phyloP scores from a whole-genome alignment of 2,113 vertebrate genomes.

The Dolichotis patagonum region DNA sequence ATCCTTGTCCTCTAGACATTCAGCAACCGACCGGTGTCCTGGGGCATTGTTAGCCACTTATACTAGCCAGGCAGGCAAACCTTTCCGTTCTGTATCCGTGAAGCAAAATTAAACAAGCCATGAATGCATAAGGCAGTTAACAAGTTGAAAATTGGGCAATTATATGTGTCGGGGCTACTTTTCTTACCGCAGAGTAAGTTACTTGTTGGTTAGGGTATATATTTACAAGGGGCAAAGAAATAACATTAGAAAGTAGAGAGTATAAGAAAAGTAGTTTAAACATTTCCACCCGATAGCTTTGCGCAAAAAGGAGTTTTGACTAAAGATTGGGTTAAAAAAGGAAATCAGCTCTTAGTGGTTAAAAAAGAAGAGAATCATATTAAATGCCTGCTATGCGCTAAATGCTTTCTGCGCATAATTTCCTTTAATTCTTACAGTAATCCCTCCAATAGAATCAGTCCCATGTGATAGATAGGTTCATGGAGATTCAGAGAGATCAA shows the following conservation, averaged over 20 bases:
- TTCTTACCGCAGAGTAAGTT: not conserved
- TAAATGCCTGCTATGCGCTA: not conserved
- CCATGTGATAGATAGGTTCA: not conserved
- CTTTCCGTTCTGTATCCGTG: not conserved
- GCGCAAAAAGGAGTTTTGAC: not conserved
- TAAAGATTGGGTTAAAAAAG: not conserved
- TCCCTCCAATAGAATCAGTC: not conserved
- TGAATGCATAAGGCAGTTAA: constrained; percentile 2
- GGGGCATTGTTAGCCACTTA: not conserved
- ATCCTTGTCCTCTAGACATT: not conserved
- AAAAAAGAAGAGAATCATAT: not conserved
- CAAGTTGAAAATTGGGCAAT: not conserved
- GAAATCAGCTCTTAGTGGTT: not conserved
- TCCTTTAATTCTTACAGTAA: not conserved
- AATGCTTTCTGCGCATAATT: not conserved
- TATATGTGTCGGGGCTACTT: not conserved
- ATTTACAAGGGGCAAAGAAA: not conserved
- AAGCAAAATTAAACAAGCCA: not conserved
- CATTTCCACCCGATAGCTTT: constrained; percentile 23
- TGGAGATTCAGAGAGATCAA: constrained; percentile 5
- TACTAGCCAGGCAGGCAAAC: not conserved
- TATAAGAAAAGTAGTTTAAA: not conserved
- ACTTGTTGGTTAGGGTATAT: not conserved
- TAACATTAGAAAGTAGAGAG: not conserved
- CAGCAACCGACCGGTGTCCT: not conserved